These are phyloP conservation scores for Antennarius maculatus DNA, from an alignment of 2,797 vertebrate species.

Conservation along the genomic window DNA sequence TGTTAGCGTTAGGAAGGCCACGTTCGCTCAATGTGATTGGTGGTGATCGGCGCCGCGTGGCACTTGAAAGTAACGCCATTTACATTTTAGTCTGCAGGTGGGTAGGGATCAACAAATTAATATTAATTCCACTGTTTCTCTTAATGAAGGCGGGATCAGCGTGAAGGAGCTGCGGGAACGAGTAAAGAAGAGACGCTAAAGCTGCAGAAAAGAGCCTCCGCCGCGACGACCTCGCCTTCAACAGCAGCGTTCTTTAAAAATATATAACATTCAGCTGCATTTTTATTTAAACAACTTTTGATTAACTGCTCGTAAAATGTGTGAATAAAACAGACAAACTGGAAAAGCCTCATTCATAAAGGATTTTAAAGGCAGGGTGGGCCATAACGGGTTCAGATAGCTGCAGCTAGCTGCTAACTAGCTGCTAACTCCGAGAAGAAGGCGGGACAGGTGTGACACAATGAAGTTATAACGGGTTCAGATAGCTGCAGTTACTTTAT, in stretches of 20 bases:
- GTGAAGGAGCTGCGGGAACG: conserved; percentile 40
- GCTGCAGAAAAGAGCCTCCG: conserved; percentile 8
- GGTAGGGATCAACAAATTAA: conserved; percentile 65
- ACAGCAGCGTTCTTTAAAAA: background rate
- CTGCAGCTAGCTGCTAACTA: too few relatives aligned
- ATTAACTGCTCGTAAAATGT: too few relatives aligned
- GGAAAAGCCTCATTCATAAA: too few relatives aligned
- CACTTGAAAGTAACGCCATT: conserved; percentile 53
- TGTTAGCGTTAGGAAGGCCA: background rate
- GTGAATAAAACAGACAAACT: too few relatives aligned
- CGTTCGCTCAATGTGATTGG: conserved; percentile 38
- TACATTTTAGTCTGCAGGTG: conserved; percentile 56
- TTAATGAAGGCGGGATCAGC: conserved; percentile 65
- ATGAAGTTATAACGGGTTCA: too few relatives aligned
- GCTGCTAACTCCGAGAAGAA: too few relatives aligned
- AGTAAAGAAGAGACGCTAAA: conserved; percentile 6
- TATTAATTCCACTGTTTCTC: conserved; percentile 72
- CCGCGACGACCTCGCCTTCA: conserved; percentile 12
- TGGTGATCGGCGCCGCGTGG: conserved; percentile 43
- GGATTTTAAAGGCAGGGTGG: too few relatives aligned
- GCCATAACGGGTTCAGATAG: too few relatives aligned
- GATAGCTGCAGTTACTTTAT: too few relatives aligned
- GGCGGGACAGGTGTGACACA: too few relatives aligned
- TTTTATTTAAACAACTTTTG: background rate
- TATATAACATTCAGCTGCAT: conserved; percentile 1